Base-by-base conservation (phyloP, 2,888 invertebrate genomes). In the Glaucopsyche alexis region DNA sequence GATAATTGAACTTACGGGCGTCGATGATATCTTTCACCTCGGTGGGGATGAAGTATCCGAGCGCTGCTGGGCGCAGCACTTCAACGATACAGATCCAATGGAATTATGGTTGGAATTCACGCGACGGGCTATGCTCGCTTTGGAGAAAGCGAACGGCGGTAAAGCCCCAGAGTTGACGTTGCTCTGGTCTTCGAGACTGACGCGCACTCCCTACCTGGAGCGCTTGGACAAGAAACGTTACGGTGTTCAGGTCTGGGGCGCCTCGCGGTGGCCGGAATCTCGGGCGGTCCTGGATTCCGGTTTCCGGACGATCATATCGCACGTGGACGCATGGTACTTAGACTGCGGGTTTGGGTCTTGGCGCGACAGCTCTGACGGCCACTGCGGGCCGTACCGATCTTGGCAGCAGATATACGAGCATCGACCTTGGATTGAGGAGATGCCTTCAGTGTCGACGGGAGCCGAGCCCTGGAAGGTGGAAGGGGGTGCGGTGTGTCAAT, bases 331-430 rank as follows among this genome's bases (percentile, higher is more conserved):
- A 6, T 97, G 97, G 96, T 97, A 97, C 87, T 93, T 97, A 78
- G 97, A 97, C 85, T 97, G 97, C 83, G 97, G 97, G 1, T 97
- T 96, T 84, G 97, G 97, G 0, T 95, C 95, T 77, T 97, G 97
- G 97, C 94, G 97, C 40, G 96, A 96, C 82, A 95, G 95, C 45
- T 96, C 96, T 1, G 96, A 96, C 79, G 97, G 96, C 1, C 96
- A 97, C 79, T 98, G 97, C 85, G 96, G 97, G 29, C 97, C 97
- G 9, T 98, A 97, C 87, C 95, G 96, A 75, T 96, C 96, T 71
- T 97, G 97, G 97, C 97, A 97, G 85, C 96, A 96, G 76, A 94
- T 97, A 71, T 98, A 97, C 88, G 96, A 95, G 85, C 97, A 97
- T 85, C 94, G 96, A 77, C 97, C 97, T 0, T 96, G 96, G 96